Conservation (phyloP, 92 coral and sea anemone species). For the Meandrina meandrites region DNA sequence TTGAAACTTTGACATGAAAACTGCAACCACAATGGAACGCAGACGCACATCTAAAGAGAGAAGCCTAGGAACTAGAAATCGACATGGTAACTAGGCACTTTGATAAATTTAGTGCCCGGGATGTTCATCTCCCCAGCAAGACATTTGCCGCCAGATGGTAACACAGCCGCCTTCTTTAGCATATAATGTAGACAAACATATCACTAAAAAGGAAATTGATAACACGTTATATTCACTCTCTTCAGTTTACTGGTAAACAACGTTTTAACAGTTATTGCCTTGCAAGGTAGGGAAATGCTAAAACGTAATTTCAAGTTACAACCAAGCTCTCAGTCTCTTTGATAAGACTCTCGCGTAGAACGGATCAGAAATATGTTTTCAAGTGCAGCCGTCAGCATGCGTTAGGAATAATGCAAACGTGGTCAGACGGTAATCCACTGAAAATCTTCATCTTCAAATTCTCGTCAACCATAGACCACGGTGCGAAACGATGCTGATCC, state of each 20-base stretch:
- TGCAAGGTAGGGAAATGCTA: not conserved
- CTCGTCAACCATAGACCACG: no score
- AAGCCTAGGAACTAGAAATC: not conserved
- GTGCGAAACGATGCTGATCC: no score
- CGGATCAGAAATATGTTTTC: not conserved
- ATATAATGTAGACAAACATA: not conserved
- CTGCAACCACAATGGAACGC: not conserved
- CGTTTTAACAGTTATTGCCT: not conserved
- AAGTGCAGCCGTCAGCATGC: not conserved
- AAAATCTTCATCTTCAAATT: not conserved
- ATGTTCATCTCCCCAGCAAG: not conserved
- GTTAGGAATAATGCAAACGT: not conserved
- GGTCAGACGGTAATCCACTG: not conserved
- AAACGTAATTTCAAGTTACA: not conserved
- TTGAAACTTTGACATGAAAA: not conserved
- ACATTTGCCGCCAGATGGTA: not conserved
- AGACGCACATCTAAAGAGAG: not conserved
- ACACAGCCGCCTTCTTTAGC: not conserved
- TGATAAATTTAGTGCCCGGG: not conserved
- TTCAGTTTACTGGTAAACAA: not conserved
- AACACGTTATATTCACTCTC: not conserved
- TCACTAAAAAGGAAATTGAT: not conserved
- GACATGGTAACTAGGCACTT: not conserved
- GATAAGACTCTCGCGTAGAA: no score
- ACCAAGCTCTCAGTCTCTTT: no score